Evolutionary conservation across 2,113 vertebrate genomes (phyloP), one percentile per base, ranked within the genome.

Genomic region (Gracilinanus agilis): DNA sequence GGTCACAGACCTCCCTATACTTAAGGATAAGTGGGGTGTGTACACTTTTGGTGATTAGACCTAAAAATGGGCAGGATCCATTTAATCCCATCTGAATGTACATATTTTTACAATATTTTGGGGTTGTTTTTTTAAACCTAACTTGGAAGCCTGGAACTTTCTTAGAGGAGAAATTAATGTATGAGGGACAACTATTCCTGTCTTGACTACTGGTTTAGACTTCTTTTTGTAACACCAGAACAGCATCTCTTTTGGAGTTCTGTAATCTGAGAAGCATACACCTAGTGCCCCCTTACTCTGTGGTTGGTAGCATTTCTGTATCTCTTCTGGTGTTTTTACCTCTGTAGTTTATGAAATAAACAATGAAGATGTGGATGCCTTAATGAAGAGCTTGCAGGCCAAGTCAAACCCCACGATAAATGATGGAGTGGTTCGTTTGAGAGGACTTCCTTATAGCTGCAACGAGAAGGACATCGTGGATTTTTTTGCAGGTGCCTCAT

Each of bases 361-460:
- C 0, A 98, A 99, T 61, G 98, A 96, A 0, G 99, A 99, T 0
- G 99, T 99, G 2, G 99, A 99, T 58, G 91, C 92, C 44, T 96
- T 99, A 75, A 97, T 99, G 96, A 99, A 96, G 92, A 98, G 58
- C 1, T 96, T 99, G 89, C 98, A 97, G n/a, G 90, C 98, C 25
- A 98, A 97, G 54, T 97, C 98, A 0, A 92, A 98, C 23, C 92
- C 97, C 13, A 95, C 96, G 6, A 96, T 97, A 3, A 98, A 94
- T 0, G 99, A 99, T 0, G 98, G 98, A 0, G 99, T 99, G 21
- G 99, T 99, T 5, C 98, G 98, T 1, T 97, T 99, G 92, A 96
- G 99, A 93, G 99, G 99, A 23, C 99, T 99, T 89, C 99, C 99
- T 0, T 99, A 98, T 90, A 98, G 96, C 93, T 99, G 98, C 98